Evolutionary conservation across 2,113 vertebrate genomes (phyloP).

Genomic region (Scomber japonicus): DNA sequence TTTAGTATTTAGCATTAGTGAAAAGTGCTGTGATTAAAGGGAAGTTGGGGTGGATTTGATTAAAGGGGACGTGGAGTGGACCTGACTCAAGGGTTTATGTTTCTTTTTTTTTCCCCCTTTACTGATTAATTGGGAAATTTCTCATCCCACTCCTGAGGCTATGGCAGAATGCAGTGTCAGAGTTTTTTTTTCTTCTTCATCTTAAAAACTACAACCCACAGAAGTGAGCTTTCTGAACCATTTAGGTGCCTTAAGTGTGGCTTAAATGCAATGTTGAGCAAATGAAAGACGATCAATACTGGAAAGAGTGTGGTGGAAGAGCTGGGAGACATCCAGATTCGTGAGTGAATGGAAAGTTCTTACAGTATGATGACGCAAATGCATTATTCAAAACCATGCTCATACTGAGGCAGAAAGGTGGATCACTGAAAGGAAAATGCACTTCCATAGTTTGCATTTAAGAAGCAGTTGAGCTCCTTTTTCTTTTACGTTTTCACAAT

Average conservation of each 20-base stretch:
- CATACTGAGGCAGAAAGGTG: too few species aligned
- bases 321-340: constrained; percentile 9
- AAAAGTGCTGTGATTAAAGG: constrained; percentile 72
- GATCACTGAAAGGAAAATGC: neutral
- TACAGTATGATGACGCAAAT: neutral
- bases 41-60: constrained; percentile 71
- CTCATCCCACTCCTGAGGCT: constrained; percentile 57
- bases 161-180: constrained; percentile 68
- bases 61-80: constrained; percentile 66
- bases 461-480: too few species aligned
- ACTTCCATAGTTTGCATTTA: neutral
- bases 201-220: constrained; percentile 48
- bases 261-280: constrained; percentile 56
- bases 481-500: too few species aligned
- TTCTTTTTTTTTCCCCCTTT: neutral
- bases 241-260: constrained; percentile 61
- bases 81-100: constrained; percentile 67
- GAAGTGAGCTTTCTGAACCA: constrained; percentile 55
- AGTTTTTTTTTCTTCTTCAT: neutral
- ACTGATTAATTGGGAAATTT: constrained; percentile 73
- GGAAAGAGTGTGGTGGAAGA: constrained; percentile 3
- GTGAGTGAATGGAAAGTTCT: constrained; percentile 38
- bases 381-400: neutral
- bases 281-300: constrained; percentile 66
- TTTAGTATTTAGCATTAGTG: constrained; percentile 71